phyloP scores from a whole-genome alignment of 2,113 vertebrate species.

The Myotis lucifugus region DNA sequence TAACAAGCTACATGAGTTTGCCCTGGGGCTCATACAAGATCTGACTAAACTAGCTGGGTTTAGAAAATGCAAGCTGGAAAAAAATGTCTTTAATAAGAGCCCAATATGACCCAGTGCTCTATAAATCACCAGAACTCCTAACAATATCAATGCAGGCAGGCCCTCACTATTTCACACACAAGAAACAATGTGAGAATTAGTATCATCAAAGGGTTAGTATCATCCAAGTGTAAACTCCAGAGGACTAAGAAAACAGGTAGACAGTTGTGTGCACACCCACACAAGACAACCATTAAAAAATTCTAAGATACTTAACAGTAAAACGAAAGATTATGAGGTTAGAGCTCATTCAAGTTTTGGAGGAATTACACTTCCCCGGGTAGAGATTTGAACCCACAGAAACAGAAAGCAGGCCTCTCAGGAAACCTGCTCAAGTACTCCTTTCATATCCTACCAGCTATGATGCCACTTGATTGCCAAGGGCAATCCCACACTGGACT shows the following conservation, averaged over 20 bases:
- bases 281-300: background rate
- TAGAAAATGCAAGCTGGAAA: background rate
- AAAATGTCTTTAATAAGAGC: background rate
- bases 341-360: background rate
- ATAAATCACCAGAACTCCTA: background rate
- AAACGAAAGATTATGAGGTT: background rate
- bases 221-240: background rate
- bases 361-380: background rate
- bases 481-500: background rate
- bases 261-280: background rate
- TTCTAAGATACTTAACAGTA: background rate
- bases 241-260: background rate
- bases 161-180: background rate
- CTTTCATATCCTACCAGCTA: background rate
- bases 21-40: background rate
- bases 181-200: background rate
- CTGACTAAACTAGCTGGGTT: background rate
- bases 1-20: background rate
- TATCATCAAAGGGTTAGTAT: background rate
- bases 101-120: background rate
- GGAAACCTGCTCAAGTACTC: background rate
- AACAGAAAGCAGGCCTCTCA: background rate
- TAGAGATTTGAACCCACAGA: background rate
- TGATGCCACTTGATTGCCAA: background rate
- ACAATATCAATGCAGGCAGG: background rate